These are phyloP conservation scores for Drosophila rufa DNA, from an alignment of 1,140 invertebrate species.

Conservation along the genomic window DNA sequence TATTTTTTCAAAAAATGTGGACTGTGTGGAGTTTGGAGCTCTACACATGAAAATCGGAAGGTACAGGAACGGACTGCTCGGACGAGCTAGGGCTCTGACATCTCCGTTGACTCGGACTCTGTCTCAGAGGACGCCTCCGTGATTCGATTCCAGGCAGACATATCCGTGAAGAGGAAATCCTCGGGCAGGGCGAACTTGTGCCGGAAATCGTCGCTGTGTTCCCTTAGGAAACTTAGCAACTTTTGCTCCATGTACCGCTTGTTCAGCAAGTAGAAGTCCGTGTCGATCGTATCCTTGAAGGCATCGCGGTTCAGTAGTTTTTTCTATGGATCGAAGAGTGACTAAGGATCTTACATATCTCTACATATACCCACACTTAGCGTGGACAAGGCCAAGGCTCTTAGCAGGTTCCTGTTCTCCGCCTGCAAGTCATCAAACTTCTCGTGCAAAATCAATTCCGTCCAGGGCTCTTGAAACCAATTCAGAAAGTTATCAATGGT, in stretches of 20 bases:
- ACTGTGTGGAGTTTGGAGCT: slow-evolving; percentile 4
- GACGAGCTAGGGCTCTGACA: background rate
- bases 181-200: slow-evolving; percentile 68
- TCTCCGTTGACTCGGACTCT: background rate
- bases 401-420: slow-evolving; percentile 44
- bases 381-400: slow-evolving; percentile 7
- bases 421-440: slow-evolving; percentile 51
- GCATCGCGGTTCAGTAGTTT: background rate
- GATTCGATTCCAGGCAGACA: background rate
- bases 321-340: background rate
- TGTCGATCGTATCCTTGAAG: background rate
- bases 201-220: slow-evolving; percentile 53
- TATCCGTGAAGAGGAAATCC: slow-evolving; percentile 25
- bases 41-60: slow-evolving; percentile 7
- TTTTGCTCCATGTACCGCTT: slow-evolving; percentile 49
- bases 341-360: too few species aligned
- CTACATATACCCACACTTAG: slow-evolving; percentile 18
- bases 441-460: slow-evolving; percentile 68
- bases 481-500: slow-evolving; percentile 48
- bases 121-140: background rate
- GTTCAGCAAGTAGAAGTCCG: slow-evolving; percentile 34
- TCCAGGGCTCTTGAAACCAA: slow-evolving; percentile 72
- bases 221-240: slow-evolving; percentile 57
- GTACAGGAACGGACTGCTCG: slow-evolving; percentile 19
- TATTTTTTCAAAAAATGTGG: background rate